Base-by-base conservation (phyloP, 2,113 vertebrate species). In the Aphelocoma coerulescens region DNA sequence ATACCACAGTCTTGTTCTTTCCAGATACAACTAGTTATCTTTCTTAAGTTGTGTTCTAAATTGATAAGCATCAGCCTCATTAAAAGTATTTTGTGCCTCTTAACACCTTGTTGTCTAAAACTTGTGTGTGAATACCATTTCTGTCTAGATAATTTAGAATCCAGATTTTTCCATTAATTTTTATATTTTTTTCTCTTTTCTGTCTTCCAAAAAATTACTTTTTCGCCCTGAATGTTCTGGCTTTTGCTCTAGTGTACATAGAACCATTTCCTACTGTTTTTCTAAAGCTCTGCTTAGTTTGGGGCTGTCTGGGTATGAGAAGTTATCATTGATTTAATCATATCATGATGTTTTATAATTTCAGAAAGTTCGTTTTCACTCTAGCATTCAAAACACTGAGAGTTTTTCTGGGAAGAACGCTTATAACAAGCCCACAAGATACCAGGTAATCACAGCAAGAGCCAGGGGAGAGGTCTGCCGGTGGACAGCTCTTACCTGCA, bases 361-460 rank as follows among this genome's bases (percentile, higher is more conserved):
- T 93, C 97, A 99, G 99, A 98, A 98, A 96, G 98, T 98, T 95
- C 99, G 85, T 96, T 98, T 99, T 94, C 98, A 98, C 95, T 93
- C 98, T 74, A 98, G 97, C 94, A 97, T 97, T 58, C 98, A 97
- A 79, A 98, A 98, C 49, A 97, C 98, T 87, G 99, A 99, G 46
- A 98, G 98, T 66, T 98, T 98, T 97, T 98, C 98, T 18, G 96
- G 97, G 81, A 99, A 98, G 94, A 99, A 99, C 23, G 98, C 98
- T 61, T 98, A 98, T 93, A 99, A 98, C 97, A 99, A 99, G 93
- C 99, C 99, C 48, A 99, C 99, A 16, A 98, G 99, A 98, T 99
- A 99, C 69, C 98, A 99, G 99, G 99, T 99, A 98, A 97, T 35
- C 26, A 7, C 27, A 49, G 65, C 51, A 37, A 61, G 86, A 89